These are phyloP conservation scores for Seriola quinqueradiata DNA, from an alignment of 2,113 vertebrate species.

Conservation along the genomic window DNA sequence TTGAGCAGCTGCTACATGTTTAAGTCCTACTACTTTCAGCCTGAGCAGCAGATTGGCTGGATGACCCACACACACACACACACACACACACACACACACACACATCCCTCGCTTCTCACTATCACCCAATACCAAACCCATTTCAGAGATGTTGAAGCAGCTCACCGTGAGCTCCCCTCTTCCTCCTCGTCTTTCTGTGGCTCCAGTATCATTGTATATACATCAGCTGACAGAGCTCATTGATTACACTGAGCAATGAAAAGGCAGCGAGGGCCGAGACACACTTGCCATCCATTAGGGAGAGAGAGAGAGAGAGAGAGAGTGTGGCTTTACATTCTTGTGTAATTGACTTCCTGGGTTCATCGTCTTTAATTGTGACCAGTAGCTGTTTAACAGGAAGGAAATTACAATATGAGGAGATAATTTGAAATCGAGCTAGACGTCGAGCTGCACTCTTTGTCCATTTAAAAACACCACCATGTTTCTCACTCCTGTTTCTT, in stretches of 20 bases:
- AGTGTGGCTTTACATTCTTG: neutral
- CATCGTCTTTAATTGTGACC: constrained; percentile 14
- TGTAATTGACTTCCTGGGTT: constrained; percentile 14
- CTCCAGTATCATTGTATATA: constrained; percentile 48
- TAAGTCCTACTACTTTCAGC: neutral
- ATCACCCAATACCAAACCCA: too few species aligned
- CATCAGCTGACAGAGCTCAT: constrained; percentile 50
- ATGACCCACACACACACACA: neutral
- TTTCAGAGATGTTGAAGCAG: constrained; percentile 13
- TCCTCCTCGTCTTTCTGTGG: neutral
- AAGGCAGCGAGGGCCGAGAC: constrained; percentile 14
- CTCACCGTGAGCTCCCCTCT: neutral
- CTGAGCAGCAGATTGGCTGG: neutral
- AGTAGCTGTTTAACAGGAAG: neutral
- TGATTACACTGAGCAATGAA: constrained; percentile 32
- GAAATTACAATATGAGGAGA: constrained; percentile 11
- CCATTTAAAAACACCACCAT: too few species aligned
- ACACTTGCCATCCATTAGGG: constrained; percentile 19
- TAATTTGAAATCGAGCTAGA: neutral
- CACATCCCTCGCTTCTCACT: neutral
- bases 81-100: constrained; percentile 27
- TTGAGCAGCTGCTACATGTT: constrained; percentile 42
- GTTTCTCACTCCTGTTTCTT: too few species aligned
- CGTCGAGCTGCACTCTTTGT: too few species aligned
- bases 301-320: neutral